These are phyloP conservation scores for Alaudala cheleensis DNA, from an alignment of 2,113 vertebrate genomes.

Conservation along the genomic window DNA sequence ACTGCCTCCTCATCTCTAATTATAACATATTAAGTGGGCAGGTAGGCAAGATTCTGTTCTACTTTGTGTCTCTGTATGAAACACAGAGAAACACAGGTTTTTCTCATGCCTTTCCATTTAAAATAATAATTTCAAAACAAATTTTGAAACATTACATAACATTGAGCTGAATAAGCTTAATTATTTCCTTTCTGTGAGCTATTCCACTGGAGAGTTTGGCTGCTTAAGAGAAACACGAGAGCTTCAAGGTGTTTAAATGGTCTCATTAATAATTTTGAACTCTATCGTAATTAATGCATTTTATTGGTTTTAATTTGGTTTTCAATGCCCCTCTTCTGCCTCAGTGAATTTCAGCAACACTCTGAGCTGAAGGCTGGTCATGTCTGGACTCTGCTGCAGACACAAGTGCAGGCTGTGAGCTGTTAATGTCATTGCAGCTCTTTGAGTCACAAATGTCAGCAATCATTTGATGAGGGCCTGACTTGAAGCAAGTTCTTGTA, in stretches of 20 bases:
- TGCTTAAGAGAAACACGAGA: not conserved
- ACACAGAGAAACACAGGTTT: not conserved
- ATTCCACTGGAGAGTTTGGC: not conserved
- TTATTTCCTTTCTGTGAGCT: not conserved
- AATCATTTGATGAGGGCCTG: not conserved
- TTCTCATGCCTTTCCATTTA: not conserved
- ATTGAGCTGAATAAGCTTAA: not conserved
- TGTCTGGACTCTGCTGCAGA: not conserved
- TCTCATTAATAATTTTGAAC: not conserved
- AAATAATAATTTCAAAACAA: not conserved
- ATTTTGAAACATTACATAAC: not conserved
- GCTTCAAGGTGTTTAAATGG: not conserved
- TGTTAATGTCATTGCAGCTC: not conserved
- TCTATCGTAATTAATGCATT: not conserved
- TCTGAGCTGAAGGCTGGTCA: not conserved
- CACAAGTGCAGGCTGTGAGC: not conserved
- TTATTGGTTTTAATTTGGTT: not conserved
- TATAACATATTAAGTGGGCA: constrained; percentile 16
- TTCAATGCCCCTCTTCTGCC: not conserved
- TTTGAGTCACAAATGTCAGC: not conserved
- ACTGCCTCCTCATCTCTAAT: constrained; percentile 36
- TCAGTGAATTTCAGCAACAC: not conserved
- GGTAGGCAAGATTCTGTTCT: not conserved
- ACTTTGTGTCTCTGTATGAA: not conserved
- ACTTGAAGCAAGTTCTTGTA: not conserved